Conservation (phyloP, 2,113 vertebrate species). For the Coryphaenoides rupestris region DNA sequence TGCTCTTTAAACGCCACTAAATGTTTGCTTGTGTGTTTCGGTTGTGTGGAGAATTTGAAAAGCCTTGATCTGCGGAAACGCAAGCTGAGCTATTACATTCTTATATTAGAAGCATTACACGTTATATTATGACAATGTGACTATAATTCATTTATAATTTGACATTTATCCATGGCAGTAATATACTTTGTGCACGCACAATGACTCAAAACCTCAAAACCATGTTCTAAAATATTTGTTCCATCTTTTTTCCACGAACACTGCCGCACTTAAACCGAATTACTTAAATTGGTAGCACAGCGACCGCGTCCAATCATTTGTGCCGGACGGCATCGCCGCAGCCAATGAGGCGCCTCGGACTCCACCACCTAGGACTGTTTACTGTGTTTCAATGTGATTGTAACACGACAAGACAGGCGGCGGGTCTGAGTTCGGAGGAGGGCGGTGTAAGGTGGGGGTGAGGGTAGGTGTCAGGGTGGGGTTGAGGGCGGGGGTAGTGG, state of each 20-base stretch:
- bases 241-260: neutral
- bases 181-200: too few relatives aligned
- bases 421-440: conserved; percentile 19
- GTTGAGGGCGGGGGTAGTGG: neutral
- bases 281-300: conserved; percentile 29
- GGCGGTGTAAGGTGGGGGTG: neutral
- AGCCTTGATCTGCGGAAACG: too few relatives aligned
- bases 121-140: too few relatives aligned
- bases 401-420: conserved; percentile 21
- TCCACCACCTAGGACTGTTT: conserved; percentile 17
- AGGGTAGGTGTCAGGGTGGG: too few relatives aligned
- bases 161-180: too few relatives aligned
- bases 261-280: conserved; percentile 29
- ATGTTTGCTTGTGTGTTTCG: too few relatives aligned
- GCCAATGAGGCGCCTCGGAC: conserved; percentile 30
- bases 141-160: too few relatives aligned
- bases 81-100: too few relatives aligned
- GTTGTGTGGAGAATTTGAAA: too few relatives aligned
- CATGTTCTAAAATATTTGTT: neutral
- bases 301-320: conserved; percentile 9
- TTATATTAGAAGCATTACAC: too few relatives aligned
- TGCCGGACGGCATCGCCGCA: conserved; percentile 18
- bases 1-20: too few relatives aligned
- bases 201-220: too few relatives aligned
- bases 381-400: conserved; percentile 17